A percentile compares a stretch with the other conserved stretches of the same genome.
phyloP scores from a whole-genome alignment of 2,888 invertebrate species.

The Serrognathus titanus region DNA sequence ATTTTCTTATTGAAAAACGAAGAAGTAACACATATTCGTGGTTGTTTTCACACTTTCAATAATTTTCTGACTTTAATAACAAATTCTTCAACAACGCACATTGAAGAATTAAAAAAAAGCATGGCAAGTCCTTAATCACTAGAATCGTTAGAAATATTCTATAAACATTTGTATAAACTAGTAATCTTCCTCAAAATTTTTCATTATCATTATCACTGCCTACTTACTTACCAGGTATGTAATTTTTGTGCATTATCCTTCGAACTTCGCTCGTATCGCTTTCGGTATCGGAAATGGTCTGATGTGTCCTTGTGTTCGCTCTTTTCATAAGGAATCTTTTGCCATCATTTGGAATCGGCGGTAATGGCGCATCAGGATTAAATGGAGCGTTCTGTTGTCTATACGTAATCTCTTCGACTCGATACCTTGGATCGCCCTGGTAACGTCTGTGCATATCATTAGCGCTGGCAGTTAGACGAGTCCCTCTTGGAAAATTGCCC shows the following conservation, averaged over 20 bases:
- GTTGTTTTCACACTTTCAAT: no score
- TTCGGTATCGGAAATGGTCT: slow-evolving; percentile 58
- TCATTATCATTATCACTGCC: slow-evolving; percentile 10
- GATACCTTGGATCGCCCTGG: slow-evolving; percentile 16
- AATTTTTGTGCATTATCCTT: slow-evolving; percentile 51
- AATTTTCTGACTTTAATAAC: no score
- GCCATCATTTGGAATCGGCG: slow-evolving; percentile 42
- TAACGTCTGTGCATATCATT: slow-evolving; percentile 44
- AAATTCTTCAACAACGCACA: no score
- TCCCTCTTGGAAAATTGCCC: slow-evolving; percentile 41
- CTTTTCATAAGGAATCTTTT: slow-evolving; percentile 22
- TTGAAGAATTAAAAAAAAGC: no score
- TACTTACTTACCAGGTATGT: slow-evolving; percentile 22
- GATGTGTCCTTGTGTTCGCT: slow-evolving; percentile 32
- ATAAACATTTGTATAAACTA: no score
- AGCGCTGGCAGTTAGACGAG: slow-evolving; percentile 45
- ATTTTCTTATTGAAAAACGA: no score
- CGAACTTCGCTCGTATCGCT: slow-evolving; percentile 72
- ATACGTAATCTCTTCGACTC: slow-evolving; percentile 5
- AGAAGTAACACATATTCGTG: no score
- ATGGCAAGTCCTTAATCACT: no score
- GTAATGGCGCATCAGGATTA: slow-evolving; percentile 46
- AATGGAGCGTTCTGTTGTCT: slow-evolving; percentile 14
- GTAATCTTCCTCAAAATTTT: slow-evolving; percentile 30
- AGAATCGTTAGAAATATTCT: no score